A percentile compares a stretch with the other conserved stretches of the same genome.
Evolutionary conservation across 2,113 vertebrate genomes (phyloP).

Genomic region (Laterallus jamaicensis): DNA sequence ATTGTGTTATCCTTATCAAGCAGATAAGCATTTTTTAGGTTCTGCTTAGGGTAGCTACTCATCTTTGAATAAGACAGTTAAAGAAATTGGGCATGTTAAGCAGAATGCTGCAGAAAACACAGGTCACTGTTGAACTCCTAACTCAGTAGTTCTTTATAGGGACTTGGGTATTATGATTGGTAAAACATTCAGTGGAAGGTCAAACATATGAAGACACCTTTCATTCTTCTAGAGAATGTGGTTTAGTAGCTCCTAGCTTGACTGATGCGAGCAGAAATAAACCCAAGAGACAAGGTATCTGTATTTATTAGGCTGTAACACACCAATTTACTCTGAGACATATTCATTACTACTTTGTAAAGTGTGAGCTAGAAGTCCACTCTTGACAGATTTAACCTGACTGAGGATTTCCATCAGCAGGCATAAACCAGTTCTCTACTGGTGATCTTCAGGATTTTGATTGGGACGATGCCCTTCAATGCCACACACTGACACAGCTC

Average conservation of each 20-base stretch:
- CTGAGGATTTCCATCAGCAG: background rate
- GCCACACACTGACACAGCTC: background rate
- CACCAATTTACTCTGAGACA: background rate
- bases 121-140: background rate
- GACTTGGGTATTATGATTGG: background rate
- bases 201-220: background rate
- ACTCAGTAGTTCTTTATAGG: background rate
- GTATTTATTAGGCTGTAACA: background rate
- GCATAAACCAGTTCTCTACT: background rate
- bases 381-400: background rate
- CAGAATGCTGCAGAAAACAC: background rate
- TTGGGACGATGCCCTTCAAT: background rate
- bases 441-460: background rate
- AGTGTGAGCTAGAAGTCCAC: background rate
- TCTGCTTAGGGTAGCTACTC: background rate
- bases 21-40: background rate
- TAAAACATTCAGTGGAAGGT: background rate
- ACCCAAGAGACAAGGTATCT: background rate
- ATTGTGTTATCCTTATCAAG: background rate
- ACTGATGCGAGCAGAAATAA: background rate
- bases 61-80: background rate
- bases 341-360: background rate
- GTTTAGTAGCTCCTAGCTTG: background rate
- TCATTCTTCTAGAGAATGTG: background rate
- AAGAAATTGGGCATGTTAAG: background rate